A percentile compares a stretch with the other conserved stretches of the same genome.
Conservation (phyloP, 2,888 invertebrate species). For the Apocheima hispidaria region DNA sequence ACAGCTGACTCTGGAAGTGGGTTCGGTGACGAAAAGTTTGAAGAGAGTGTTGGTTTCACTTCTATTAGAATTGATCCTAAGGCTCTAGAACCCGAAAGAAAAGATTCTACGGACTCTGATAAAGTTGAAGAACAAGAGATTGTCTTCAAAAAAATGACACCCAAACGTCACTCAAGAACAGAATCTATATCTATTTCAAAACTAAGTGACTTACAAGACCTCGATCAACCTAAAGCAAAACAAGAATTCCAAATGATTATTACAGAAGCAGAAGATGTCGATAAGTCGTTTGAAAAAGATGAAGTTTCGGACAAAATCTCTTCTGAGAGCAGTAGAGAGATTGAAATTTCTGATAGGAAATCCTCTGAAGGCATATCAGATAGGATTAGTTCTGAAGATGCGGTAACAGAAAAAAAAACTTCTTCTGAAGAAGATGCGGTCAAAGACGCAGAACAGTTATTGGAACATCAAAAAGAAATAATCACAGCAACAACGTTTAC, state of each 20-base stretch:
- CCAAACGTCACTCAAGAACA: constrained; percentile 80
- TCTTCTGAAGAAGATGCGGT: constrained; percentile 77
- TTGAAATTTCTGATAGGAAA: constrained; percentile 82
- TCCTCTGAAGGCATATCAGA: constrained; percentile 84
- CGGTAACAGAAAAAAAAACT: constrained; percentile 82
- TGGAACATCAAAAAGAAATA: constrained; percentile 53
- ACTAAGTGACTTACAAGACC: constrained; percentile 73
- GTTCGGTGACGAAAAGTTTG: constrained; percentile 82
- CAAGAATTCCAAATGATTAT: constrained; percentile 81
- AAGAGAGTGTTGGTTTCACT: constrained; percentile 79
- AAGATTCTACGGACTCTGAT: constrained; percentile 70
- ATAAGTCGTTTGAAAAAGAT: constrained; percentile 77
- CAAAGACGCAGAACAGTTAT: constrained; percentile 58
- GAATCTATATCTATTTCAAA: constrained; percentile 80
- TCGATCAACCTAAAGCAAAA: constrained; percentile 63
- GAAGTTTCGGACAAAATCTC: constrained; percentile 83
- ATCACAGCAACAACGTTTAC: constrained; percentile 43
- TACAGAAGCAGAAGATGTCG: constrained; percentile 81
- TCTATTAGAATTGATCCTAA: constrained; percentile 74
- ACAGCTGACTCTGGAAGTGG: constrained; percentile 81
- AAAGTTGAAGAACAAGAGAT: constrained; percentile 67
- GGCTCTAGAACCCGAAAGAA: constrained; percentile 65
- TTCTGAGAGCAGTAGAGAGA: constrained; percentile 81
- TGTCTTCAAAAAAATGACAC: constrained; percentile 77
- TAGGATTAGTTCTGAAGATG: constrained; percentile 82